Evolutionary conservation across 2,797 vertebrate genomes (phyloP), one percentile per base, ranked within the genome.

Genomic region (Ctenopoma kingsleyae): DNA sequence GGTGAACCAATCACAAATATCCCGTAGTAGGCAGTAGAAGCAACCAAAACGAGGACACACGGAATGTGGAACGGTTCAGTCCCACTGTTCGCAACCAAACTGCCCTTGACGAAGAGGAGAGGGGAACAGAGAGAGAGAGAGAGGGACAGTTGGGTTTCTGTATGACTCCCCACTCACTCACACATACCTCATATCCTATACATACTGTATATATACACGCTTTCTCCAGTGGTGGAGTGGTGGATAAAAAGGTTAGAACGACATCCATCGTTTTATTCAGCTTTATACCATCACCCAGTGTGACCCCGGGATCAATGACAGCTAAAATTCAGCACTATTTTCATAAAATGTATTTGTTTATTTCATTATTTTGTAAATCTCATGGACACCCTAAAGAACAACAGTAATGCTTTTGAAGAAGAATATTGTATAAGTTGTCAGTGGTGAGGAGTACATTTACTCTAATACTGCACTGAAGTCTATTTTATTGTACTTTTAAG

Each of bases 1-100:
- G 71, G 69, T 17, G 80, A 72, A 59, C 85, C 87, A 88, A 90
- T 88, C 80, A 53, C 67, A 56, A 59, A 76, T 76, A 59, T 51
- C 67, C 85, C 74, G 79, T 79, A 84, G 87, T 65, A 71, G 62
- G 68, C 76, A 67, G 75, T 38, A 27, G 19, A 52, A 72, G 72
- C 72, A 69, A 55, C 53, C 9, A 13, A 67, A 51, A 72, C 63
- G 66, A 69, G 61, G 54, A 73, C 55, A 36, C 73, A 27, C 48
- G 44, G 72, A 38, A 70, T 48, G 70, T 59, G 74, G 50, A 74
- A 63, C 55, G 64, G 27, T 12, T 52, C 63, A 10, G n/a, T 73
- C 27, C 43, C 51, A 40, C 64, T 10, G 74, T 36, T 63, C 54
- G 64, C 57, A 78, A 44, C 56, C 40, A 52, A 84, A 54, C 75